Conservation (phyloP, 1,140 invertebrate species). For the Ditylenchus dipsaci region DNA sequence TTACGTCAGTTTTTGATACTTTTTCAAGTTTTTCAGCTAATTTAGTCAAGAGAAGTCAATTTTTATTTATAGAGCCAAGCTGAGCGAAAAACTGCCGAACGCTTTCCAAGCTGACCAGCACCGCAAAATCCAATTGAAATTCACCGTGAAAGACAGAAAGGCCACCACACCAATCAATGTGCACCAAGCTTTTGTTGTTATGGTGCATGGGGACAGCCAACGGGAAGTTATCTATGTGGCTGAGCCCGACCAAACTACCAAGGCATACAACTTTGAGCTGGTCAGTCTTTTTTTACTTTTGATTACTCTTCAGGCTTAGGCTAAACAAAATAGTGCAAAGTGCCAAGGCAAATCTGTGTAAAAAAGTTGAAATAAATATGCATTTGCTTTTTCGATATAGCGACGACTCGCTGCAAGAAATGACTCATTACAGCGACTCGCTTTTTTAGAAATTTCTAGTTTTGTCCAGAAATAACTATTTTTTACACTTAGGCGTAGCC, state of each 20-base stretch:
- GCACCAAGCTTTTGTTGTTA: constrained; percentile 79
- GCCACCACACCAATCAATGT: constrained; percentile 69
- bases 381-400: no score
- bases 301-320: no score
- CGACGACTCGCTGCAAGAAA: no score
- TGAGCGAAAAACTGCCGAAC: constrained; percentile 69
- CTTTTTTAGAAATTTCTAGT: no score
- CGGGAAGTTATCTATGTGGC: constrained; percentile 87
- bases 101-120: constrained; percentile 75
- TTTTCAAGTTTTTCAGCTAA: not conserved
- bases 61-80: constrained; percentile 61
- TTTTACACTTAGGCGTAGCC: no score
- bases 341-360: no score
- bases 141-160: constrained; percentile 72
- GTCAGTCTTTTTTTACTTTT: constrained; percentile 61
- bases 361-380: no score
- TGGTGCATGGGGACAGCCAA: constrained; percentile 67
- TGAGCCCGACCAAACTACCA: constrained; percentile 72
- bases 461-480: no score
- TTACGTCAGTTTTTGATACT: constrained; percentile 11
- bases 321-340: no score
- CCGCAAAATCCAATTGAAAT: constrained; percentile 80
- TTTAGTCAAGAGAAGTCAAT: constrained; percentile 15
- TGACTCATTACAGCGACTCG: no score
- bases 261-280: constrained; percentile 85